Conservation (phyloP, 2,113 vertebrate genomes). For the Nerophis lumbriciformis region DNA sequence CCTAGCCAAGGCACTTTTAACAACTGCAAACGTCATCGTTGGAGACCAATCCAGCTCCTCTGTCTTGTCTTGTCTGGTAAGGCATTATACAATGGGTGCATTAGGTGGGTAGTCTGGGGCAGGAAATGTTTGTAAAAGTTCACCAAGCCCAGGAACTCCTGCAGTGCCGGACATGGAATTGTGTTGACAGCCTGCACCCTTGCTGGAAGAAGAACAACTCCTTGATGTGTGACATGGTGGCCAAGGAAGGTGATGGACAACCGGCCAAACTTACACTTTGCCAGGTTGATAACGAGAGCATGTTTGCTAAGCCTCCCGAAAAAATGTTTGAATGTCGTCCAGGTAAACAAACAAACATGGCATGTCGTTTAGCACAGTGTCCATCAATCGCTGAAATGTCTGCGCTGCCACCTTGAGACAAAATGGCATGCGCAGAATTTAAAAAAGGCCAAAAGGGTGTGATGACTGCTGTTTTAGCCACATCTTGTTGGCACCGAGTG, state of each 20-base stretch:
- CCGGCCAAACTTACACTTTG: not conserved
- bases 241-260: not conserved
- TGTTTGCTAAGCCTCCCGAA: not conserved
- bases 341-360: not conserved
- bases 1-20: no score
- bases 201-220: not conserved
- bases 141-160: not conserved
- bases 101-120: no score
- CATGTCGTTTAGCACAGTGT: not conserved
- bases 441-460: not conserved
- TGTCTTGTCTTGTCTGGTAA: no score
- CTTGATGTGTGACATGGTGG: not conserved
- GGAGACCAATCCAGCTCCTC: no score
- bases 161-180: not conserved
- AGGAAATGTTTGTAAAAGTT: no score
- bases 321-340: not conserved
- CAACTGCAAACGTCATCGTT: no score
- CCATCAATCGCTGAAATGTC: not conserved
- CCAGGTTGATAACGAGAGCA: not conserved
- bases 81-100: no score
- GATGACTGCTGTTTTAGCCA: slow-evolving; percentile 2
- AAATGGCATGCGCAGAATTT: slow-evolving; percentile 1
- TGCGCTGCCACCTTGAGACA: not conserved
- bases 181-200: not conserved
- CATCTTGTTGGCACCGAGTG: not conserved